Conservation (phyloP, 2,113 vertebrate genomes). For the Martes martes region DNA sequence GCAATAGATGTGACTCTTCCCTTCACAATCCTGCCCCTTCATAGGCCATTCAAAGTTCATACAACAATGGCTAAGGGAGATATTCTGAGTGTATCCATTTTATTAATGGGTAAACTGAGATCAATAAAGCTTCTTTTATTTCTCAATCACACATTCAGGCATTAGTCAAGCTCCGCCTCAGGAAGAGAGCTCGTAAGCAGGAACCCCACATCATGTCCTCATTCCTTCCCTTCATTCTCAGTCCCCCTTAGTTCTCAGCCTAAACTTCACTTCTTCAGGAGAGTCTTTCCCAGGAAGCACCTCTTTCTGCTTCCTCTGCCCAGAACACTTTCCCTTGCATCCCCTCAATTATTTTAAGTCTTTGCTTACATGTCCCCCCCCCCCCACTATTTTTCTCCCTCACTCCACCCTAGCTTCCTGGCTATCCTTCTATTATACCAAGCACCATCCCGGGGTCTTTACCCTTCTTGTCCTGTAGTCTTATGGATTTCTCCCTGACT, state of each 20-base stretch:
- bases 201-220: not conserved
- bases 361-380: not conserved
- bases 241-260: not conserved
- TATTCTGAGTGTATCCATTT: not conserved
- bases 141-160: not conserved
- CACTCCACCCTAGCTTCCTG: not conserved
- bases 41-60: not conserved
- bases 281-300: not conserved
- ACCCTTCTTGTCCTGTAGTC: fast-evolving
- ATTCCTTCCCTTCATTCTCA: not conserved
- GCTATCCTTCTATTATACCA: not conserved
- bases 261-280: not conserved
- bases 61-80: not conserved
- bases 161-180: not conserved
- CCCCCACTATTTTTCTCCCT: not conserved
- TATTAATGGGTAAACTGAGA: not conserved
- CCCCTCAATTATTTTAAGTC: not conserved
- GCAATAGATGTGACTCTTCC: not conserved
- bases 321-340: not conserved
- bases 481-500: not conserved
- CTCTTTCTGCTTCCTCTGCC: not conserved
- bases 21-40: not conserved
- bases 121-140: not conserved
- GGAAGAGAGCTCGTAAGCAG: not conserved
- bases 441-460: not conserved